Evolutionary conservation across 2,888 invertebrate species (phyloP), one percentile per base, ranked within the genome.

Genomic region (Papilio elwesi): DNA sequence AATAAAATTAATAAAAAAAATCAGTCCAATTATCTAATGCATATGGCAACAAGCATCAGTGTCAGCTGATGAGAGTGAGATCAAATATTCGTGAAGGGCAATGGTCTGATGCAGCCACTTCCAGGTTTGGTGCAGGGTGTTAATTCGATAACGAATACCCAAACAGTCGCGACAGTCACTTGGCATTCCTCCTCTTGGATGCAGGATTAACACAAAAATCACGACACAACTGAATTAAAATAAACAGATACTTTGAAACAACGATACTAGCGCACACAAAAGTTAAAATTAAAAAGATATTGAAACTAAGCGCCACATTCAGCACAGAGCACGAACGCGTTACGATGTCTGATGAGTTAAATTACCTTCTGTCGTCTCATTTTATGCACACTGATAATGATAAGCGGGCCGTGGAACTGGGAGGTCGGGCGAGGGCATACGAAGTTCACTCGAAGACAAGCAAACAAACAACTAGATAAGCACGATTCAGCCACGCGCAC

Each of bases 81-180:
- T 97, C 84, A 98, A 95, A 86, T 97, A 97, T 85, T 97, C 97
- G 95, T 98, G 98, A 75, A 98, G 95, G 83, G 96, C 96, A 85
- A 97, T 96, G 79, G 98, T 98, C 91, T 97, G 97, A 90, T 98
- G 98, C 90, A 98, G 94, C 98, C 98, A 98, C 97, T 98, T 98
- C 97, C 97, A 98, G 88, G 98, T 98, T 94, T 97, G 97, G 94
- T 98, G 97, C 93, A 97, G 96, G 94, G 96, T 95, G 94, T 96
- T 97, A 92, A 97, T 96, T 94, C 97, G 97, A 95, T 95, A 96
- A 94, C 97, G 96, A 94, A 97, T 96, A 95, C 97, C 97, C 95
- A 97, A 95, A 96, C 97, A 97, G 91, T 97, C 97, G 90, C 96
- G 95, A 90, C 95, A 96, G 94, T 95, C 95, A 94, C 95, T 96